phyloP scores from a whole-genome alignment of 2,113 vertebrate genomes.

The Ovibos moschatus region DNA sequence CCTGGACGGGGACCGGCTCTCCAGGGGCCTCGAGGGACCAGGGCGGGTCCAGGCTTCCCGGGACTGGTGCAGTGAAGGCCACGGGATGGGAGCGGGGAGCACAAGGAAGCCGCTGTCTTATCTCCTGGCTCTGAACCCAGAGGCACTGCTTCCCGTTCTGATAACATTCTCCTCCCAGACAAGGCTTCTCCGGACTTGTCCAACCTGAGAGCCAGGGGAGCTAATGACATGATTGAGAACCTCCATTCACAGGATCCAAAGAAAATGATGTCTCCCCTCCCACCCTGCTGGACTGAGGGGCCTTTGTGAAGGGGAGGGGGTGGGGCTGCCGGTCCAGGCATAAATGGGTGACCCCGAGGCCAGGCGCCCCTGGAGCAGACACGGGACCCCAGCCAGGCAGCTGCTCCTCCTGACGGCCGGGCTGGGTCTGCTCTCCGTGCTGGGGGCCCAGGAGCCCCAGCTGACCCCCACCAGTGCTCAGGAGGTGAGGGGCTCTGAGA shows the following conservation, averaged over 20 bases:
- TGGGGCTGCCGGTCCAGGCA: rapidly evolving
- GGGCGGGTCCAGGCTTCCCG: rapidly evolving
- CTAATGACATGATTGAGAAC: neutral
- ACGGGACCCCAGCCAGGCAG: rapidly evolving
- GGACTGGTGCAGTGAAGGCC: neutral
- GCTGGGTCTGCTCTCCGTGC: neutral
- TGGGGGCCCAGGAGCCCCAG: neutral
- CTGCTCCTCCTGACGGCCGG: neutral
- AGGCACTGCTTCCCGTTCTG: neutral
- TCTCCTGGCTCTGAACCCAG: neutral
- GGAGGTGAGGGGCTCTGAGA: neutral
- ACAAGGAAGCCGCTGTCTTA: neutral
- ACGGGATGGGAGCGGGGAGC: rapidly evolving
- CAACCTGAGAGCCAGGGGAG: rapidly evolving
- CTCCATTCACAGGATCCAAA: neutral
- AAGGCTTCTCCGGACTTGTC: neutral
- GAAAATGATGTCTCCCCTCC: too few species aligned
- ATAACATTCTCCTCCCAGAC: neutral
- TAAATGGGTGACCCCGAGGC: neutral
- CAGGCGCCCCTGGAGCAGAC: rapidly evolving
- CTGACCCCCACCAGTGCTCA: neutral
- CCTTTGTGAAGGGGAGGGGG: neutral
- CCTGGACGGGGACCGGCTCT: rapidly evolving
- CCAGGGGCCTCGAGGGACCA: rapidly evolving
- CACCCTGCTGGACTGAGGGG: rapidly evolving